Conservation (phyloP, 2,888 invertebrate genomes). For the Hoplodrina ambigua region DNA sequence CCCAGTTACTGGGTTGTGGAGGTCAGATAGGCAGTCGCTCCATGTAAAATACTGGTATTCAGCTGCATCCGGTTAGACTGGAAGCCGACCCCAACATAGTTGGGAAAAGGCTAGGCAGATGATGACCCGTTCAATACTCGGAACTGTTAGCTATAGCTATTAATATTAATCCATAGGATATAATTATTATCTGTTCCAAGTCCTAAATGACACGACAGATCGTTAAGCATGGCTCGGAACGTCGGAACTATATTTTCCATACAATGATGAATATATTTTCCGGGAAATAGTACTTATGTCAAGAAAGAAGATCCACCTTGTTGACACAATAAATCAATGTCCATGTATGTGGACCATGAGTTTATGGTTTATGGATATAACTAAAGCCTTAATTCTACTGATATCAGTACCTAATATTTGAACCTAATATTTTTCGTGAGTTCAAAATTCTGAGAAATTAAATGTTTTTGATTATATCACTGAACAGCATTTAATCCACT, state of each 20-base stretch:
- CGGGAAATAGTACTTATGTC: slow-evolving; percentile 29
- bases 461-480: neutral
- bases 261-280: slow-evolving; percentile 46
- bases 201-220: slow-evolving; percentile 27
- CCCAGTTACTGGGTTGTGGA: too few relatives aligned
- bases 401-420: neutral
- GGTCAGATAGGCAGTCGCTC: too few relatives aligned
- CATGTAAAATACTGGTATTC: too few relatives aligned
- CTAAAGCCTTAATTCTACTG: neutral
- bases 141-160: slow-evolving; percentile 29
- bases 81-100: too few relatives aligned
- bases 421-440: neutral
- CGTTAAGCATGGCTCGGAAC: slow-evolving; percentile 15
- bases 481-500: too few relatives aligned
- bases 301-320: slow-evolving; percentile 20
- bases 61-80: too few relatives aligned
- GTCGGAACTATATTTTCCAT: slow-evolving; percentile 10
- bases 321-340: slow-evolving; percentile 35
- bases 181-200: slow-evolving; percentile 35
- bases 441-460: neutral
- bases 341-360: slow-evolving; percentile 37
- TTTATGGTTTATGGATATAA: slow-evolving; percentile 13
- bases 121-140: slow-evolving; percentile 34
- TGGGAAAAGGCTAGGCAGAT: too few relatives aligned
- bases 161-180: slow-evolving; percentile 24